Base-by-base conservation (phyloP, 2,113 vertebrate genomes). In the Rhynchopsitta pachyrhyncha region DNA sequence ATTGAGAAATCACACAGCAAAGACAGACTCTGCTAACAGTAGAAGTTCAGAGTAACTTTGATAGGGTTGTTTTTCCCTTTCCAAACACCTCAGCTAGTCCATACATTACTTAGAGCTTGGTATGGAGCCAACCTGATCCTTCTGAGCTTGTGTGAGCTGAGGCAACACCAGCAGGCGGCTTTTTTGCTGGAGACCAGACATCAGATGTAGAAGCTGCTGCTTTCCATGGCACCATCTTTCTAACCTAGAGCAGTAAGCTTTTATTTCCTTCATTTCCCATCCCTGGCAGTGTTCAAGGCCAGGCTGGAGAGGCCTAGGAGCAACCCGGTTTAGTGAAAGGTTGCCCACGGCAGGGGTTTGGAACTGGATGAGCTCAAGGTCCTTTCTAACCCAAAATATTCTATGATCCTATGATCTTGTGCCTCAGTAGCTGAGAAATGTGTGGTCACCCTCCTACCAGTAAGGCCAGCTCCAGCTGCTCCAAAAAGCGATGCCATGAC, bases 401-500 rank as follows among this genome's bases (percentile, higher is more conserved):
- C 57, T 35, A 35, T 24, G 55, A 57, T n/a, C 55, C 55, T 57
- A 57, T 22, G 57, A 59, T 35, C 47, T 79, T 31, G 13, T 23
- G 46, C 37, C 52, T 49, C 35, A n/a, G 55, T 5, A 77, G 59
- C 37, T 83, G 68, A 42, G 47, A 81, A 74, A 31, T 2, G 9
- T 22, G 17, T 4, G 4, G 20, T 20, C 25, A 7, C 29, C 76
- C 37, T 42, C 96, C 92, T 42, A 99, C 99, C 99, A 23, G 99
- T 99, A 69, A 99, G 96, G 37, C 99, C 99, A 4, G 99, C 99
- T 73, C 99, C 99, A 9, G 99, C 99, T 7, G 99, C 99, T 35
- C 99, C 99, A 19, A 99, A 99, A 49, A 99, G 98, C 0, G 99
- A 99, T 20, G 99, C 98, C 98, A 99, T 99, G 96, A 99, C 97